Percentiles rank a stretch among this genome's conserved stretches.
Conservation (phyloP, 2,797 vertebrate genomes). For the Typhlichthys eigenmanni region DNA sequence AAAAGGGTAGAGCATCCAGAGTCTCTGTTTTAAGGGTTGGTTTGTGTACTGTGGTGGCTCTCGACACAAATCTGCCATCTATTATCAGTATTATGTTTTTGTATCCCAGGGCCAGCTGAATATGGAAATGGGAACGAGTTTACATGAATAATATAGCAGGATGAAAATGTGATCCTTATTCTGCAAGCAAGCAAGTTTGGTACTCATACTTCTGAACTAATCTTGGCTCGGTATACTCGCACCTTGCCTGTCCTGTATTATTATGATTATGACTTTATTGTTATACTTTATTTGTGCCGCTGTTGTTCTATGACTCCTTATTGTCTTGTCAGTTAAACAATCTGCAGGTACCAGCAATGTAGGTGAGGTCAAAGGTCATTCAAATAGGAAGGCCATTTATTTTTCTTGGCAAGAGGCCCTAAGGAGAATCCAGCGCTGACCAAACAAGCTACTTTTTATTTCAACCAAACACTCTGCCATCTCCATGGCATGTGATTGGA, state of each 20-base stretch:
- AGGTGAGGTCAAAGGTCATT: too few relatives aligned
- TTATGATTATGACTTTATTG: conserved; percentile 22
- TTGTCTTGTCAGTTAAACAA: conserved; percentile 14
- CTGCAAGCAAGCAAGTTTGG: too few relatives aligned
- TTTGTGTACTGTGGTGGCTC: conserved; percentile 18
- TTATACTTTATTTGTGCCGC: neutral
- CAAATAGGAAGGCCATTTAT: conserved; percentile 2
- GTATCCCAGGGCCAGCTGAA: neutral
- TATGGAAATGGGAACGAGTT: neutral
- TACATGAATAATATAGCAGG: neutral
- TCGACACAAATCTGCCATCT: conserved; percentile 7
- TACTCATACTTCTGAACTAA: neutral
- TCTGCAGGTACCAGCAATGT: conserved; percentile 59
- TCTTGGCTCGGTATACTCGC: conserved; percentile 9
- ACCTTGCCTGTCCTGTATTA: conserved; percentile 35
- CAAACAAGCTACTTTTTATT: too few relatives aligned
- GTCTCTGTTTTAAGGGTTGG: conserved; percentile 53
- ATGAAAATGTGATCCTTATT: too few relatives aligned
- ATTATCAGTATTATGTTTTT: neutral
- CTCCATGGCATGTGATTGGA: too few relatives aligned
- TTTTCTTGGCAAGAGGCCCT: conserved; percentile 54
- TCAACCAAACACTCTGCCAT: too few relatives aligned
- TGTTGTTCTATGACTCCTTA: conserved; percentile 29
- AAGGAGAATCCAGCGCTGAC: conserved; percentile 49
- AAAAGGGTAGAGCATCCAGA: conserved; percentile 35